A percentile compares a stretch with the other conserved stretches of the same genome.
phyloP scores from a whole-genome alignment of 1,140 invertebrate genomes.

The Leptestheria dahalacensis region DNA sequence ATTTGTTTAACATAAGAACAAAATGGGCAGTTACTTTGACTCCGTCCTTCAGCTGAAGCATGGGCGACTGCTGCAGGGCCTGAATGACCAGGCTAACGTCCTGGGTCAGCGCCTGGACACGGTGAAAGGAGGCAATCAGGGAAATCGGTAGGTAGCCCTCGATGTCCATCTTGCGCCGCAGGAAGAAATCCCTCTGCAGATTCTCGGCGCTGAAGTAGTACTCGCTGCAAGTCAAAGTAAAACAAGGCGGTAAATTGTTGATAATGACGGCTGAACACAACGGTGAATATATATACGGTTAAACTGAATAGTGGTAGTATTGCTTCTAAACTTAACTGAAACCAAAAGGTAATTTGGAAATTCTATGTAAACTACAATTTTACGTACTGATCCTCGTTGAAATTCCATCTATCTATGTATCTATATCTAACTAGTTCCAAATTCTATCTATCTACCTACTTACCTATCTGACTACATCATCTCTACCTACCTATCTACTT shows the following conservation, averaged over 20 bases:
- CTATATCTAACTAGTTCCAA: no score
- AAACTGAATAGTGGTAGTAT: no score
- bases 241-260: conserved; percentile 4
- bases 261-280: neutral
- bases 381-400: no score
- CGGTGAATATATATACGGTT: neutral
- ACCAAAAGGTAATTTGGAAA: no score
- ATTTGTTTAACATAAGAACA: no score
- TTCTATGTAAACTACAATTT: no score
- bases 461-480: no score
- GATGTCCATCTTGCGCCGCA: conserved; percentile 88
- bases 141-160: conserved; percentile 85
- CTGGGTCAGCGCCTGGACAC: conserved; percentile 71
- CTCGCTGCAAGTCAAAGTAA: conserved; percentile 52
- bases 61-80: conserved; percentile 62
- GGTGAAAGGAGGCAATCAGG: conserved; percentile 88
- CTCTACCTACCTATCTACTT: no score
- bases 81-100: conserved; percentile 68
- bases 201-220: conserved; percentile 99
- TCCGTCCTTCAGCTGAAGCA: conserved; percentile 60
- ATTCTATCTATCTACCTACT: no score
- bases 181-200: conserved; percentile 85
- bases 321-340: no score
- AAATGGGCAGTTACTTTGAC: conserved; percentile 62
- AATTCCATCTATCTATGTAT: no score